These are phyloP conservation scores for Brenthis hecate DNA, from an alignment of 2,888 invertebrate genomes.

Conservation along the genomic window DNA sequence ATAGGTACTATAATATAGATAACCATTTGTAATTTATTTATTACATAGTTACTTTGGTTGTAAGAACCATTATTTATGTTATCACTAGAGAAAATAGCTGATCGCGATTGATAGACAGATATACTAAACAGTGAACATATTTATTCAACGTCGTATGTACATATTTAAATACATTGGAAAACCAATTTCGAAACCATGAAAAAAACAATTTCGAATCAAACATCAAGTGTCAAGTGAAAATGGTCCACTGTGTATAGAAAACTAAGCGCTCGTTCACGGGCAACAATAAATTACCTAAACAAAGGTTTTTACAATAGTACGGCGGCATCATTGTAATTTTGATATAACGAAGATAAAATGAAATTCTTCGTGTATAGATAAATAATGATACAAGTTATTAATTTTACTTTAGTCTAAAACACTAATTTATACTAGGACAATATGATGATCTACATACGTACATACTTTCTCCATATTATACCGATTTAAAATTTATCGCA, in stretches of 20 bases:
- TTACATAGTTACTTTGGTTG: too few species aligned
- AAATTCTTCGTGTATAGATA: conserved; percentile 1
- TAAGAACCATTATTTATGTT: too few species aligned
- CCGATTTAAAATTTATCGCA: too few species aligned
- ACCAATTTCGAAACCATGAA: conserved; percentile 12
- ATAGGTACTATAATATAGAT: too few species aligned
- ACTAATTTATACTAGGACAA: background rate
- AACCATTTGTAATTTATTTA: too few species aligned
- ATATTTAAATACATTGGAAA: conserved; percentile 5
- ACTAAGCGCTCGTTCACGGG: background rate
- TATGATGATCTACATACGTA: too few species aligned
- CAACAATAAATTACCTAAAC: conserved; percentile 22
- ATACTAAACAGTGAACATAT: conserved; percentile 4
- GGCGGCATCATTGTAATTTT: conserved; percentile 17
- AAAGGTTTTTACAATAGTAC: conserved; percentile 6
- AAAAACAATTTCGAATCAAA: conserved; percentile 12
- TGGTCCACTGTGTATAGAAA: conserved; percentile 5
- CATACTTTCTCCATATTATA: too few species aligned
- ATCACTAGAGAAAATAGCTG: background rate
- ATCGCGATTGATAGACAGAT: background rate
- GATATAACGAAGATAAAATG: conserved; percentile 19
- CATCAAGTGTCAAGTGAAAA: conserved; percentile 18
- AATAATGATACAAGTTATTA: background rate
- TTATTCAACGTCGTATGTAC: conserved; percentile 3
- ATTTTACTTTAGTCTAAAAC: background rate